Evolutionary conservation across 2,113 vertebrate species (phyloP).

Genomic region (Melospiza georgiana): DNA sequence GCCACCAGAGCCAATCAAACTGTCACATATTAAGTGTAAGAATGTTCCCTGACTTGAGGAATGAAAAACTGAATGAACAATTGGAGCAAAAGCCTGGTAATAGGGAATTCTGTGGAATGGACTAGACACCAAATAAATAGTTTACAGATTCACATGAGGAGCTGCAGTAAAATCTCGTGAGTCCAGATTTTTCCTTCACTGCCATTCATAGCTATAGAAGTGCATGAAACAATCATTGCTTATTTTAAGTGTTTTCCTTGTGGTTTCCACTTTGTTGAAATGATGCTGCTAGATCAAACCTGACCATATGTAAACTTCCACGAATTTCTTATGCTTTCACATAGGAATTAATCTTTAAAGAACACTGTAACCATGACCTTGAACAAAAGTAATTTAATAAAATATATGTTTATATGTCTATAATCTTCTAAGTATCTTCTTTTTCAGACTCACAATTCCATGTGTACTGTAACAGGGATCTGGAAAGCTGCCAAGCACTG

Average conservation of each 20-base stretch:
- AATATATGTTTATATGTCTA: not conserved
- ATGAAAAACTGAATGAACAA: not conserved
- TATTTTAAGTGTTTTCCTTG: not conserved
- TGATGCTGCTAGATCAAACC: not conserved
- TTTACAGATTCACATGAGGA: not conserved
- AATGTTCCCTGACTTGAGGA: not conserved
- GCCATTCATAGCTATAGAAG: not conserved
- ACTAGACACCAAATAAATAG: not conserved
- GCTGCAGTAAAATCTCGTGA: not conserved
- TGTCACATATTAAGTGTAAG: not conserved
- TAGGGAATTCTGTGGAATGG: not conserved
- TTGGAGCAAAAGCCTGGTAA: not conserved
- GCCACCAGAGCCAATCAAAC: not conserved
- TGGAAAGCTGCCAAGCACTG: not conserved
- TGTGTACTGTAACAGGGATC: not conserved
- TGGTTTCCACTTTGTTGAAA: not conserved
- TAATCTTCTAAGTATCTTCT: not conserved
- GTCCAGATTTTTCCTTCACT: not conserved
- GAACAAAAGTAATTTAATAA: not conserved
- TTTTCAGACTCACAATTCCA: not conserved
- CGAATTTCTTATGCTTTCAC: not conserved
- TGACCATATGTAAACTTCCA: not conserved
- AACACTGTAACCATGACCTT: not conserved
- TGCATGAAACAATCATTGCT: not conserved
- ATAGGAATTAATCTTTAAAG: not conserved